phyloP scores from a whole-genome alignment of 2,888 invertebrate species.

The Eristalis pertinax region DNA sequence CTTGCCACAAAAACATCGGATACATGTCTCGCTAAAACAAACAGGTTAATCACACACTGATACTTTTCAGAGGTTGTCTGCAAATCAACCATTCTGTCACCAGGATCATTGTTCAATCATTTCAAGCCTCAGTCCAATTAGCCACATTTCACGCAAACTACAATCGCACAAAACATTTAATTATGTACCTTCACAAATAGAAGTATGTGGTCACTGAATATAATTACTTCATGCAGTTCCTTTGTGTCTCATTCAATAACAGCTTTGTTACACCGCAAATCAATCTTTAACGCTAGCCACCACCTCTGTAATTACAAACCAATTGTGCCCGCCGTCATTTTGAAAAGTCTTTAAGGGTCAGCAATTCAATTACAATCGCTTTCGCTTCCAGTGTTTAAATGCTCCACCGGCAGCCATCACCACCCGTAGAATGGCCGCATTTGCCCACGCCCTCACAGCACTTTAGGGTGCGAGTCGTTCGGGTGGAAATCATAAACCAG shows the following conservation, averaged over 20 bases:
- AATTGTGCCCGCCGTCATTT: conserved; percentile 34
- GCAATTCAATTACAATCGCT: conserved; percentile 57
- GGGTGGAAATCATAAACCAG: conserved; percentile 56
- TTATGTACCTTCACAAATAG: neutral
- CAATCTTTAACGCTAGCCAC: conserved; percentile 30
- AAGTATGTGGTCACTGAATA: neutral
- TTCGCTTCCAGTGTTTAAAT: conserved; percentile 5
- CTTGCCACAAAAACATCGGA: too few species aligned
- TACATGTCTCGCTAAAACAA: too few species aligned
- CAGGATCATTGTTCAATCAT: neutral
- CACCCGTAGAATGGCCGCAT: neutral
- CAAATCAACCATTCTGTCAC: neutral
- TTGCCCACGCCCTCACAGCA: neutral
- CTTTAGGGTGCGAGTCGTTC: conserved; percentile 7
- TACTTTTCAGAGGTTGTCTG: neutral
- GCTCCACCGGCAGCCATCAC: neutral
- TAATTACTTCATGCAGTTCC: neutral
- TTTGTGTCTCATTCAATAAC: conserved; percentile 22
- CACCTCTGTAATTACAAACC: conserved; percentile 49
- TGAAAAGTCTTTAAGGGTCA: conserved; percentile 55
- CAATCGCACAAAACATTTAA: neutral
- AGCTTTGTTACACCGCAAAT: conserved; percentile 8
- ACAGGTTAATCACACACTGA: too few species aligned
- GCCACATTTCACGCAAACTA: neutral
- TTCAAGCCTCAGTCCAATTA: neutral